Conservation (phyloP, 2,888 invertebrate species). For the Aleiodes leptofemur region DNA sequence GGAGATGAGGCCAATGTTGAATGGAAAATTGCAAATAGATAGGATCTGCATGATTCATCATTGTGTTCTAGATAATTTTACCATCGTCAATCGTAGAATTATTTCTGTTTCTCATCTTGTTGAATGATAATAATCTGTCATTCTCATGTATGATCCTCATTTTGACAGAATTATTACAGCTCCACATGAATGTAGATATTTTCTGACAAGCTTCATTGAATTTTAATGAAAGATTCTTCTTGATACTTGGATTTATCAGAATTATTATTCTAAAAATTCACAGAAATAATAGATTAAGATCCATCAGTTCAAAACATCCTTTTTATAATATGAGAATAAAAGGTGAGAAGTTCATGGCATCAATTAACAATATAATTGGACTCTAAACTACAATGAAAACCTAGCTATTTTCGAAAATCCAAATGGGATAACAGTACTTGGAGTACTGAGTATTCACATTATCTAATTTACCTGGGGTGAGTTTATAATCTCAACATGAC, state of each 20-base stretch:
- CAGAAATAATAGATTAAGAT: no score
- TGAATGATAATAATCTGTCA: neutral
- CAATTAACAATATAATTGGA: slow-evolving; percentile 45
- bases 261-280: no score
- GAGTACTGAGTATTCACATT: neutral
- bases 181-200: neutral
- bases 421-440: neutral
- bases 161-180: neutral
- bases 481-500: neutral
- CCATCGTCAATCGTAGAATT: neutral
- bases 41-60: neutral
- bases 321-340: slow-evolving; percentile 15
- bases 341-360: slow-evolving; percentile 51
- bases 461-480: neutral
- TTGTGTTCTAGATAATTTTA: neutral
- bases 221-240: neutral
- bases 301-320: neutral
- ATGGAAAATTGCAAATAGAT: neutral
- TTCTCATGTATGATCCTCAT: neutral
- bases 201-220: neutral
- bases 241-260: no score
- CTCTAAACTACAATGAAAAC: neutral
- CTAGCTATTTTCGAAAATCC: slow-evolving; percentile 6
- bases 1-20: no score
- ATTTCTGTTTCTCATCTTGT: neutral